phyloP scores from a whole-genome alignment of 1,140 invertebrate species.

The Antheraea mylitta region DNA sequence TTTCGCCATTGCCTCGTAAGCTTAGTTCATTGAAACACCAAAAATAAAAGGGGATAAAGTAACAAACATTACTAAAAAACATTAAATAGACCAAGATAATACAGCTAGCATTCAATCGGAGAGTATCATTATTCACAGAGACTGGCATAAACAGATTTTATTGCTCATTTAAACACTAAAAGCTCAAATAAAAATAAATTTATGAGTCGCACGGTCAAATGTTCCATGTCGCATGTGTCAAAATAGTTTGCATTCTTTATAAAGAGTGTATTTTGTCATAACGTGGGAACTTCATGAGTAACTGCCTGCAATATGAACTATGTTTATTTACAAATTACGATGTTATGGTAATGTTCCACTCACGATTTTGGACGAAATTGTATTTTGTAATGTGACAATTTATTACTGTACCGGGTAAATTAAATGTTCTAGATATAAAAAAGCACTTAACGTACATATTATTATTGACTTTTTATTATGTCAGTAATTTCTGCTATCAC shows the following conservation, averaged over 20 bases:
- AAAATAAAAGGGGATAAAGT: too few species aligned
- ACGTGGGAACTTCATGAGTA: constrained; percentile 48
- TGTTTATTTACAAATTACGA: constrained; percentile 9
- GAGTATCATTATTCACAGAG: neutral
- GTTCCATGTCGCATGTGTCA: neutral
- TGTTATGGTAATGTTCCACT: constrained; percentile 14
- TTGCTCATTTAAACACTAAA: constrained; percentile 1
- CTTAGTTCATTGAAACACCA: too few species aligned
- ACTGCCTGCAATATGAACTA: constrained; percentile 21
- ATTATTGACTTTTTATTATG: too few species aligned
- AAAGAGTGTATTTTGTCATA: constrained; percentile 48
- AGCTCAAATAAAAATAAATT: constrained; percentile 1
- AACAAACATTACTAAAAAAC: too few species aligned
- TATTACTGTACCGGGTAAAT: constrained; percentile 7
- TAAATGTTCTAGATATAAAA: neutral
- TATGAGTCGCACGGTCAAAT: neutral
- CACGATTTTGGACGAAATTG: constrained; percentile 18
- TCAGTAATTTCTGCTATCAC: too few species aligned
- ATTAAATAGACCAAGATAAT: too few species aligned
- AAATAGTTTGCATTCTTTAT: constrained; percentile 1
- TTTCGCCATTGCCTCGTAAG: too few species aligned
- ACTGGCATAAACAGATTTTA: neutral
- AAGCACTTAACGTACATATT: neutral
- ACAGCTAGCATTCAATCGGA: neutral
- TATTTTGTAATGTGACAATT: constrained; percentile 23